These are phyloP conservation scores for Mythimna pallens DNA, from an alignment of 2,888 invertebrate genomes.

Conservation along the genomic window DNA sequence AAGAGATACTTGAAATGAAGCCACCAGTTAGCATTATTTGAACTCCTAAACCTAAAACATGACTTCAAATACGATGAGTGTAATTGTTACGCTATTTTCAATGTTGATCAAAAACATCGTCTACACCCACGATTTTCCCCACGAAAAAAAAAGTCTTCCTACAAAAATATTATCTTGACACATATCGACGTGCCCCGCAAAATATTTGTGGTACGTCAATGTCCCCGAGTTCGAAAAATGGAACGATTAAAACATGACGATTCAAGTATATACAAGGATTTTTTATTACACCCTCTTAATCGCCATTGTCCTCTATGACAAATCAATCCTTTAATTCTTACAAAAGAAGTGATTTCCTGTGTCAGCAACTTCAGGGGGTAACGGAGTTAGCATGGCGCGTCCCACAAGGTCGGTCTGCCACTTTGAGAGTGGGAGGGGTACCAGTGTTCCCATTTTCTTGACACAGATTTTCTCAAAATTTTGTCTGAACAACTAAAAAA, in stretches of 20 bases:
- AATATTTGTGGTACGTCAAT: conserved; percentile 17
- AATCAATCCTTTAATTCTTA: conserved; percentile 58
- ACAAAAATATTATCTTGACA: conserved; percentile 16
- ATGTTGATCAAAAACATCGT: conserved; percentile 3
- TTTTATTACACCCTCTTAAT: conserved; percentile 34
- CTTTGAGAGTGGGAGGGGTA: conserved; percentile 56
- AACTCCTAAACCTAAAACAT: not conserved
- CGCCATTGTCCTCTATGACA: conserved; percentile 38
- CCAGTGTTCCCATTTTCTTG: conserved; percentile 62
- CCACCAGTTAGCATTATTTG: not conserved
- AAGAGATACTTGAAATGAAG: not conserved
- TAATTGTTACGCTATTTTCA: not conserved
- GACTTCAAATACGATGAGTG: not conserved
- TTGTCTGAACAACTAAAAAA: not conserved
- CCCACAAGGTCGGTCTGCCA: conserved; percentile 70
- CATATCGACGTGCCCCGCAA: conserved; percentile 9
- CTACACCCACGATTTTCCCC: conserved; percentile 17
- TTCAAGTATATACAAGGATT: conserved; percentile 37
- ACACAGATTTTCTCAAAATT: conserved; percentile 52
- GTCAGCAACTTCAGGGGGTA: conserved; percentile 63
- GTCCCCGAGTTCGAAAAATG: conserved; percentile 4
- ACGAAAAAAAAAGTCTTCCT: conserved; percentile 3
- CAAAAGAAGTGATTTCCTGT: conserved; percentile 59
- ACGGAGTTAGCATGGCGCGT: conserved; percentile 69
- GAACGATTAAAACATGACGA: conserved; percentile 25